These are phyloP conservation scores for Alfaro cultratus DNA, from an alignment of 2,797 vertebrate species.

Conservation along the genomic window DNA sequence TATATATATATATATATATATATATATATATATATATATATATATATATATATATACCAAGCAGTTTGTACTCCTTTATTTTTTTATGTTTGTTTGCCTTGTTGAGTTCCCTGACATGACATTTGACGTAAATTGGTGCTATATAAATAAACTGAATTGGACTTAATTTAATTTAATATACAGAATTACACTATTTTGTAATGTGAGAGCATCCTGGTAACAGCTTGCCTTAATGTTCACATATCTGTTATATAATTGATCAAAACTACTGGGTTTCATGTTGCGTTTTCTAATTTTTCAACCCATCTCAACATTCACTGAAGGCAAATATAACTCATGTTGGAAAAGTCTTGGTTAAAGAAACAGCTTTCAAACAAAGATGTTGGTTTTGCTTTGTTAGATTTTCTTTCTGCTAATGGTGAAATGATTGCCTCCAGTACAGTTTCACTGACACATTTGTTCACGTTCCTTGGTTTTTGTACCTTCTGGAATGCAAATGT, in stretches of 20 bases:
- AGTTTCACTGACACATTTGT: constrained; percentile 33
- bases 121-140: not conserved
- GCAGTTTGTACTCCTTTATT: too few relatives aligned
- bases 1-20: constrained; percentile 3
- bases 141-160: not conserved
- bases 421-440: constrained; percentile 24
- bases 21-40: constrained; percentile 1
- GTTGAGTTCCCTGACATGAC: not conserved
- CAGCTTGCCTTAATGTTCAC: not conserved
- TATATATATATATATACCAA: not conserved
- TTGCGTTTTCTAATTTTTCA: not conserved
- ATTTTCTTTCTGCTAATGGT: constrained; percentile 15
- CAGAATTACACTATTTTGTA: not conserved
- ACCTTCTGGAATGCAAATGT: constrained; percentile 31
- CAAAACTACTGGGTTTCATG: not conserved
- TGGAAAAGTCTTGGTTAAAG: not conserved
- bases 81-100: not conserved
- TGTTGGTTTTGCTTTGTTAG: constrained; percentile 8
- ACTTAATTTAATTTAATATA: not conserved
- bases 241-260: not conserved
- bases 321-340: not conserved
- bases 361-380: not conserved
- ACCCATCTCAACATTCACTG: not conserved
- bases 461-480: constrained; percentile 33
- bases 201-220: not conserved